Evolutionary conservation across 2,888 invertebrate species (phyloP).

Genomic region (Lithophane ornitopus): DNA sequence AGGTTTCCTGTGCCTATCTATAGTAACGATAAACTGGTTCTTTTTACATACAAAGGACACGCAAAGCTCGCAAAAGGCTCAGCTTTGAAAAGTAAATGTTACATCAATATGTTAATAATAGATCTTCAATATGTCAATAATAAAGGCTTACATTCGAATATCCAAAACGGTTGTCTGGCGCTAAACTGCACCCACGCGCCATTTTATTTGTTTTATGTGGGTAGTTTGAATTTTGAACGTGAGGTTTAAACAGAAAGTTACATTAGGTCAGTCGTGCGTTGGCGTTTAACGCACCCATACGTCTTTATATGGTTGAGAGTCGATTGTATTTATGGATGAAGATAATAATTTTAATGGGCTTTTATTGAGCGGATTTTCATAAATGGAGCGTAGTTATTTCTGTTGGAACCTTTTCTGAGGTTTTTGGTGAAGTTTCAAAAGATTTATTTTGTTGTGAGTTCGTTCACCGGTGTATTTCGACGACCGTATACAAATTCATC

Average conservation of each 20-base stretch:
- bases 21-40: constrained; percentile 16
- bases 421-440: constrained; percentile 32
- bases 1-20: constrained; percentile 2
- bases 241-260: constrained; percentile 59
- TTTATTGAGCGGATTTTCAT: constrained; percentile 46
- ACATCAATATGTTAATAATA: constrained; percentile 49
- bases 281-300: constrained; percentile 69
- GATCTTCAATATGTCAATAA: constrained; percentile 40
- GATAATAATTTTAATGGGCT: constrained; percentile 54
- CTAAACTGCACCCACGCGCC: constrained; percentile 60
- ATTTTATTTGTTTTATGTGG: constrained; percentile 65
- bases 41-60: constrained; percentile 15
- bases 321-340: constrained; percentile 56
- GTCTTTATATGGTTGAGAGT: constrained; percentile 63
- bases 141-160: constrained; percentile 43
- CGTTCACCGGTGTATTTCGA: constrained; percentile 6
- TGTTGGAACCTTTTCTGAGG: neutral
- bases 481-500: constrained; percentile 1
- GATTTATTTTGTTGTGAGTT: constrained; percentile 17
- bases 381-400: constrained; percentile 34
- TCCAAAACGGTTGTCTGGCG: constrained; percentile 48
- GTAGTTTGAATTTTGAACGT: constrained; percentile 67
- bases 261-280: constrained; percentile 71
- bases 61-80: neutral
- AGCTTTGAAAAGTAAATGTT: constrained; percentile 21